Conservation (phyloP, 2,113 vertebrate species). For the Aptenodytes patagonicus region DNA sequence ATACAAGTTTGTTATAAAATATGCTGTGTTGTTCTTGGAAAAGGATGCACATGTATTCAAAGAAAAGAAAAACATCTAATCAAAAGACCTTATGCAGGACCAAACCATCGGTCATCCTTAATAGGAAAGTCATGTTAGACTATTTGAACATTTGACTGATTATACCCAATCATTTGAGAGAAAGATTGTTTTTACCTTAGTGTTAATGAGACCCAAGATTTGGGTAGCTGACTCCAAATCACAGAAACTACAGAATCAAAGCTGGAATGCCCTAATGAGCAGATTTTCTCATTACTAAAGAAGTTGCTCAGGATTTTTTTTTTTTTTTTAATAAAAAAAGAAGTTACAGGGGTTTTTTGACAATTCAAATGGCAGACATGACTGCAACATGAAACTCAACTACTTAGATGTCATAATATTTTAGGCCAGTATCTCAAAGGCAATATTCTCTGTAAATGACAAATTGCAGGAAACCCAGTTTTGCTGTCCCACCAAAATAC, state of each 20-base stretch:
- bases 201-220: neutral
- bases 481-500: neutral
- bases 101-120: neutral
- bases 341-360: neutral
- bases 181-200: neutral
- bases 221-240: neutral
- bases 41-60: neutral
- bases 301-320: neutral
- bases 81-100: neutral
- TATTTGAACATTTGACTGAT: neutral
- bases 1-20: neutral
- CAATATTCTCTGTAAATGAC: neutral
- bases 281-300: neutral
- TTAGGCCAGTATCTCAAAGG: neutral
- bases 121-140: neutral
- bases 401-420: neutral
- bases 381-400: neutral
- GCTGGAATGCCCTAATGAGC: neutral
- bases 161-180: neutral
- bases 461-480: neutral
- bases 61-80: neutral
- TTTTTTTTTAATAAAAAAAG: neutral
- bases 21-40: neutral
- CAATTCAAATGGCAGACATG: neutral
- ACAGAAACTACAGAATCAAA: slow-evolving; percentile 6